Conservation (phyloP, 53 echinoderm and acorn worm genomes). For the Arbacia lixula region DNA sequence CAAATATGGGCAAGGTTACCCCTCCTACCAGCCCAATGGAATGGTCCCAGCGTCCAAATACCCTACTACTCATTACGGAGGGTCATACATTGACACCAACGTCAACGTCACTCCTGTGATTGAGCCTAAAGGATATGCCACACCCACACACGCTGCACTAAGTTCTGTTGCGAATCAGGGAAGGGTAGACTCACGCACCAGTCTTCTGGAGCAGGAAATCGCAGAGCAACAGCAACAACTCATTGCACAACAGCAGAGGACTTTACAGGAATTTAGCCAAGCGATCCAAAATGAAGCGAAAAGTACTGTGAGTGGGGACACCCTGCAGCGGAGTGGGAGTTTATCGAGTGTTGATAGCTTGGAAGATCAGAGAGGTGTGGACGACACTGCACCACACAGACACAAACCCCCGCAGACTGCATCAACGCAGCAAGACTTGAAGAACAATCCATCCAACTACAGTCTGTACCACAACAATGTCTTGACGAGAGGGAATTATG, state of each 20-base stretch:
- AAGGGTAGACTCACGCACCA: conserved; percentile 30
- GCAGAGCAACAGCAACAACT: conserved; percentile 84
- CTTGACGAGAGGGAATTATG: conserved; percentile 21
- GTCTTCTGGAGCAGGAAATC: conserved; percentile 69
- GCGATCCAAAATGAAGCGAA: conserved; percentile 73
- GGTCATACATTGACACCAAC: conserved; percentile 68
- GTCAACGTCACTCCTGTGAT: conserved; percentile 52
- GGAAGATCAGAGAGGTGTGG: conserved; percentile 63
- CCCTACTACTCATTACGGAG: conserved; percentile 36
- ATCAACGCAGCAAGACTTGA: not conserved
- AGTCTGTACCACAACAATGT: conserved; percentile 44
- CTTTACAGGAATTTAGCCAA: conserved; percentile 89
- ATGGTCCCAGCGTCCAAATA: conserved; percentile 22
- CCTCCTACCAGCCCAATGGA: conserved; percentile 43
- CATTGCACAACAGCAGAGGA: conserved; percentile 84
- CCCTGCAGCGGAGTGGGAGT: conserved; percentile 74
- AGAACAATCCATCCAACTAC: conserved; percentile 19
- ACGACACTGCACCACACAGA: too few species aligned
- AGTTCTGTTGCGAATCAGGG: not conserved
- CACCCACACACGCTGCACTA: conserved; percentile 18
- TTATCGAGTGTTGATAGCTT: conserved; percentile 90
- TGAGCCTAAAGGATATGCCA: conserved; percentile 31
- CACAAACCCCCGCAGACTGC: too few species aligned
- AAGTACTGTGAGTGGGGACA: conserved; percentile 17
- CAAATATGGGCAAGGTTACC: conserved; percentile 44